phyloP scores from a whole-genome alignment of 1,140 invertebrate genomes.

The Antheraea pernyi region DNA sequence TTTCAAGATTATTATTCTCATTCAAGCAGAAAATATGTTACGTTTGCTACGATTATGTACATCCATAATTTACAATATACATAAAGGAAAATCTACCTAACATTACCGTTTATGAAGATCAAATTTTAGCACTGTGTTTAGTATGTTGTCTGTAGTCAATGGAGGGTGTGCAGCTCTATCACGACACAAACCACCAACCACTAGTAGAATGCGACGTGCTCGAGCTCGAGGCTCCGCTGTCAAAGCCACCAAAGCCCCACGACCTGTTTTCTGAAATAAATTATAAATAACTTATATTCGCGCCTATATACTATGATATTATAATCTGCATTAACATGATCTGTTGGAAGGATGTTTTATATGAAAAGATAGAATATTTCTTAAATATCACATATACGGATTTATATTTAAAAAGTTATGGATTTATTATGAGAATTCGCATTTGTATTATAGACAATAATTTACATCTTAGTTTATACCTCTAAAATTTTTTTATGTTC shows the following conservation, averaged over 20 bases:
- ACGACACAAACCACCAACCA: constrained; percentile 94
- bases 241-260: constrained; percentile 88
- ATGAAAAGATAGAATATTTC: too few species aligned
- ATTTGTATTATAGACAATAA: too few species aligned
- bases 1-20: too few species aligned
- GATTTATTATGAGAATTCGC: too few species aligned
- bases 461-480: too few species aligned
- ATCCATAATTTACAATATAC: background rate
- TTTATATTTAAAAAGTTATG: too few species aligned
- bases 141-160: constrained; percentile 84
- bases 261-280: constrained; percentile 62
- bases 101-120: constrained; percentile 86
- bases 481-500: too few species aligned
- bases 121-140: constrained; percentile 89
- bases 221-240: constrained; percentile 88
- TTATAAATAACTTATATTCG: background rate
- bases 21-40: too few species aligned
- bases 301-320: too few species aligned
- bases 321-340: too few species aligned
- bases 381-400: too few species aligned
- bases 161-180: constrained; percentile 82
- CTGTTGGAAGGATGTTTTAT: too few species aligned
- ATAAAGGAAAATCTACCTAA: constrained; percentile 1
- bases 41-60: background rate
- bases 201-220: constrained; percentile 93